These are phyloP conservation scores for Leistus spinibarbis DNA, from an alignment of 2,888 invertebrate genomes.

Conservation along the genomic window DNA sequence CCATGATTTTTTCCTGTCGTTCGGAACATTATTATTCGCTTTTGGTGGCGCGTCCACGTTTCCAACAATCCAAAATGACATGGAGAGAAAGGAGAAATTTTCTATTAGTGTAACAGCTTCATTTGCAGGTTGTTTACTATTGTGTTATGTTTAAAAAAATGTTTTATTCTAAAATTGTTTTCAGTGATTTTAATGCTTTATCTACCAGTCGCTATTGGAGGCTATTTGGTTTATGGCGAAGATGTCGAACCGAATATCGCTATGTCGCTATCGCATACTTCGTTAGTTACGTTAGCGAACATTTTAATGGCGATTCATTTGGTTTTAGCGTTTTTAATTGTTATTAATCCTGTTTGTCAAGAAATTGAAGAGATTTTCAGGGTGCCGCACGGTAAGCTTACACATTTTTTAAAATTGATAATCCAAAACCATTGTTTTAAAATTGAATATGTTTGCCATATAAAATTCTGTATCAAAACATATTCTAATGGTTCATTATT, in stretches of 20 bases:
- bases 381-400: conserved; percentile 63
- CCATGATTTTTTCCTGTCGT: conserved; percentile 69
- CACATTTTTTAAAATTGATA: background rate
- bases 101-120: conserved; percentile 66
- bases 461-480: no score
- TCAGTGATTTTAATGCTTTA: conserved; percentile 64
- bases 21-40: conserved; percentile 73
- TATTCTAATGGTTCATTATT: no score
- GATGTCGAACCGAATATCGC: conserved; percentile 66
- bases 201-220: conserved; percentile 66
- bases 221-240: conserved; percentile 69
- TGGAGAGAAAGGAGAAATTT: conserved; percentile 70
- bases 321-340: conserved; percentile 69
- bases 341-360: conserved; percentile 74
- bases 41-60: conserved; percentile 78
- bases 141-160: background rate
- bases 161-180: conserved; percentile 42
- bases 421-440: background rate
- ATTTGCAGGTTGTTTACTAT: conserved; percentile 60
- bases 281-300: conserved; percentile 64
- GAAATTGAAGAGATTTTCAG: conserved; percentile 70
- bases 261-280: conserved; percentile 61
- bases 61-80: conserved; percentile 81
- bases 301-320: conserved; percentile 70
- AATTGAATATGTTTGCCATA: no score